Base-by-base conservation (phyloP, 2,797 vertebrate species). In the Tangara arthus region DNA sequence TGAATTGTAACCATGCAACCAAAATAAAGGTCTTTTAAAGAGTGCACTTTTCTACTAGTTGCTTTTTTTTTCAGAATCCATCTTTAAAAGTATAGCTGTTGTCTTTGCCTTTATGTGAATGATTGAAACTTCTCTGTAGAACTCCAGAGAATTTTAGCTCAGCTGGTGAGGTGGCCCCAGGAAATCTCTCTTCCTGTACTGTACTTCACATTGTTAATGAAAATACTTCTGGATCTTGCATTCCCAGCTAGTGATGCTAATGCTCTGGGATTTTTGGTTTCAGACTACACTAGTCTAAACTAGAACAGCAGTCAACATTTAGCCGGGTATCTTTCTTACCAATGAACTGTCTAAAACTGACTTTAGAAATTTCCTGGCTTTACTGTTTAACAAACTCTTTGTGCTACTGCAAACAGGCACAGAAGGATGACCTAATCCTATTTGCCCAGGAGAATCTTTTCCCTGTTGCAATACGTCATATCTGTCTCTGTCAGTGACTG, bases 21-120 rank as follows among this genome's bases (percentile, higher is more conserved):
- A 95, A 95, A 98, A 98, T 98, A 98, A 98, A 98, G 68, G 75
- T 95, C 94, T 96, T 96, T 96, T 95, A 66, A 86, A 96, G 95
- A 81, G 68, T 87, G 35, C 5, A 4, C n/a, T 90, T 76, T 65
- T 84, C 64, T 90, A 21, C 75, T 83, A 14, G 24, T 78, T 50
- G 23, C 11, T 41, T 77, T 70, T 72, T 70, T 73, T 73, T 73
- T 53, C 30, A 46, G 52, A 66, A 42, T 80, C 17, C 0, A 2
- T 66, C 15, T 73, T 82, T 68, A 46, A 41, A 46, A 93, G 21
- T 11, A 16, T 26, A 82, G 30, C 34, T 90, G n/a, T 77, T 1
- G 0, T 56, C 63, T 79, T 81, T 79, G 24, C 30, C 44, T 71
- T 64, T 52, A 30, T 72, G 32, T 60, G n/a, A 79, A 79, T 49